phyloP scores from a whole-genome alignment of 2,888 invertebrate species.

The Balanococcus diminutus region DNA sequence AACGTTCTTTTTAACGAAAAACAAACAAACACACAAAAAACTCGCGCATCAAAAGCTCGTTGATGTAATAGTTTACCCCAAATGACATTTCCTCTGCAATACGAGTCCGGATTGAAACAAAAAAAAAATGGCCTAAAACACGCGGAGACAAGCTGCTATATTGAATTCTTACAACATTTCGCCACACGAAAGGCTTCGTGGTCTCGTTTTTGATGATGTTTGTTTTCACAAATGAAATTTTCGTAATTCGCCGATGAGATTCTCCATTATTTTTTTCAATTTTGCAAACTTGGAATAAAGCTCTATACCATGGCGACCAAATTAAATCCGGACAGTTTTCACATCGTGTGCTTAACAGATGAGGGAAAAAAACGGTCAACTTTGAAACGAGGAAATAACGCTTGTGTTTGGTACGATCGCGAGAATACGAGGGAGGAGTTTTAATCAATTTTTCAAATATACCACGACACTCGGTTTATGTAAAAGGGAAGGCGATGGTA shows the following conservation, averaged over 20 bases:
- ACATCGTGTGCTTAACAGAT: neutral
- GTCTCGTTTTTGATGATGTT: neutral
- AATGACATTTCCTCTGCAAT: neutral
- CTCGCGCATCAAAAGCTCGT: neutral
- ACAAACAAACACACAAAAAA: neutral
- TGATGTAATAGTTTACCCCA: neutral
- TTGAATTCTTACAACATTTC: neutral
- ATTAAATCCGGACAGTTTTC: neutral
- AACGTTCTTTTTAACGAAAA: neutral
- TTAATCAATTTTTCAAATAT: slow-evolving; percentile 18
- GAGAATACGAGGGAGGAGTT: neutral
- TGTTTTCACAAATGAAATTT: neutral
- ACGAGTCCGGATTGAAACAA: too few species aligned
- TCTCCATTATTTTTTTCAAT: neutral
- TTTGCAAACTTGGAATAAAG: neutral
- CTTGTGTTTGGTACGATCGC: neutral
- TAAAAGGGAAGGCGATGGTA: neutral
- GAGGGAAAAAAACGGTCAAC: neutral
- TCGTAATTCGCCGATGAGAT: neutral
- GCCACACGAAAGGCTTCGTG: neutral
- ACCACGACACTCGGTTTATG: neutral
- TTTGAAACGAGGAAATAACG: neutral
- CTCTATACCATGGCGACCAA: neutral
- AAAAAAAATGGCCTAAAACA: too few species aligned
- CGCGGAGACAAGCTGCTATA: neutral